Percentiles rank a stretch among this genome's conserved stretches.
Evolutionary conservation across 2,113 vertebrate species (phyloP).

Genomic region (Emberiza fucata): DNA sequence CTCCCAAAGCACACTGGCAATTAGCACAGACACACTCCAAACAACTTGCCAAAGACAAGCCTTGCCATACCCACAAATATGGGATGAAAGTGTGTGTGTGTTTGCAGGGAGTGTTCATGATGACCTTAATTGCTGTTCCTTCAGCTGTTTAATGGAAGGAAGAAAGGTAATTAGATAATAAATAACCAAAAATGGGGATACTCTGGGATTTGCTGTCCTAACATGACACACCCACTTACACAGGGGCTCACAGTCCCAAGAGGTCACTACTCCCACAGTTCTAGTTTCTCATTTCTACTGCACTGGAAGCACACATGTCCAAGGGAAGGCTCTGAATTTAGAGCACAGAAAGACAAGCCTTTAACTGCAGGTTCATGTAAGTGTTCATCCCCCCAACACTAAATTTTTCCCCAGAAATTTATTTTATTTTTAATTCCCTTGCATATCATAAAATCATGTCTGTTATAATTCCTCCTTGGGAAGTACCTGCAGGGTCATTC

Average conservation of each 20-base stretch:
- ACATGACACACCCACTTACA: fast-evolving
- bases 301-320: fast-evolving
- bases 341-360: not conserved
- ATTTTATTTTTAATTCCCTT: not conserved
- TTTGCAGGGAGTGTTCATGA: not conserved
- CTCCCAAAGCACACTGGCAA: not conserved
- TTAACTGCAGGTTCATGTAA: not conserved
- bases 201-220: not conserved
- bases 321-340: not conserved
- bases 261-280: not conserved
- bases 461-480: not conserved
- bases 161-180: not conserved
- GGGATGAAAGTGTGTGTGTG: not conserved
- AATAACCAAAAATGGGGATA: not conserved
- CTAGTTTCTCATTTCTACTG: not conserved
- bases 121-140: not conserved
- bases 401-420: not conserved
- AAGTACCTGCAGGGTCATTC: not conserved
- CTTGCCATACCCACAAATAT: not conserved
- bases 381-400: not conserved
- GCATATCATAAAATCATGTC: not conserved
- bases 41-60: not conserved
- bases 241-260: not conserved
- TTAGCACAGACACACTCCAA: not conserved
- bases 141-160: not conserved